Evolutionary conservation across 2,113 vertebrate species (phyloP).

Genomic region (Cairina moschata): DNA sequence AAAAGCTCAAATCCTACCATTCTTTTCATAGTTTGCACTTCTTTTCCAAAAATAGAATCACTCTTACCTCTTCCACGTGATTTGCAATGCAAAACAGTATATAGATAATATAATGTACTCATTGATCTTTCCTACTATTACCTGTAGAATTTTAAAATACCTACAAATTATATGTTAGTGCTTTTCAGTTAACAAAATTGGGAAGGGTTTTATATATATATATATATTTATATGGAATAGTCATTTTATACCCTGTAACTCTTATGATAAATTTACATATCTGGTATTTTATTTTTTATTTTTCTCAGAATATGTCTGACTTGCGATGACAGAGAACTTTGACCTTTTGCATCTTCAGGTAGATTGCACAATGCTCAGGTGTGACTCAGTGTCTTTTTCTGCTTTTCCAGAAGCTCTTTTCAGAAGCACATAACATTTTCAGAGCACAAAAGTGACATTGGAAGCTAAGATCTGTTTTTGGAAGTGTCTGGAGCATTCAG

Average conservation of each 20-base stretch:
- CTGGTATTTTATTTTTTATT: not conserved
- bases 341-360: not conserved
- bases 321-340: not conserved
- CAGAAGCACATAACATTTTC: fast-evolving
- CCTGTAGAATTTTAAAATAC: not conserved
- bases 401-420: not conserved
- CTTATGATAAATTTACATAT: not conserved
- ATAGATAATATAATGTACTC: not conserved
- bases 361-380: not conserved
- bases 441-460: not conserved
- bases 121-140: not conserved
- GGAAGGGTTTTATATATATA: too few species aligned
- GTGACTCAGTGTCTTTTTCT: not conserved
- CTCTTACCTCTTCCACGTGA: not conserved
- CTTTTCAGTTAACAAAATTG: not conserved
- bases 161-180: fast-evolving
- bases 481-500: not conserved
- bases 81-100: not conserved
- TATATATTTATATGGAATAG: not conserved
- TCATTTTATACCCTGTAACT: not conserved
- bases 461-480: not conserved
- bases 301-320: not conserved
- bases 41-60: not conserved
- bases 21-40: not conserved
- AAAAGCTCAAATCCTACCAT: not conserved